Evolutionary conservation across 2,113 vertebrate genomes (phyloP).

Genomic region (Patagioenas fasciata): DNA sequence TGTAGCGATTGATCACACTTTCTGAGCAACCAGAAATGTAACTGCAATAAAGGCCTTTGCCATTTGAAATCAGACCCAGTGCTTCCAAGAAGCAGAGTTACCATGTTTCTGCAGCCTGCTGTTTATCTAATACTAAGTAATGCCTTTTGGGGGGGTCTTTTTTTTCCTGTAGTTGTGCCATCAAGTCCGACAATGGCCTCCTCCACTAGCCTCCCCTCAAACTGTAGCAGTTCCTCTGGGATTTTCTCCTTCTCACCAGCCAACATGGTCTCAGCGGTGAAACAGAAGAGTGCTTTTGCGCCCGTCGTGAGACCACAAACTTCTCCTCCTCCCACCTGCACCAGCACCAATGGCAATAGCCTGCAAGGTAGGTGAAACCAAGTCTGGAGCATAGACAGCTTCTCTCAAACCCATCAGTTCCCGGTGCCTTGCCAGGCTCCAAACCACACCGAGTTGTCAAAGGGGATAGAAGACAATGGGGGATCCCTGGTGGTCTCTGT

Average conservation of each 20-base stretch:
- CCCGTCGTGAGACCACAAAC: slow-evolving; percentile 95
- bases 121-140: background rate
- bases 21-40: background rate
- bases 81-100: background rate
- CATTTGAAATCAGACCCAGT: background rate
- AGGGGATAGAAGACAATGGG: background rate
- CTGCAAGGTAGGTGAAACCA: slow-evolving; percentile 88
- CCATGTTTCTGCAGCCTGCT: background rate
- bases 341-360: slow-evolving; percentile 94
- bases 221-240: slow-evolving; percentile 96
- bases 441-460: background rate
- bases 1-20: background rate
- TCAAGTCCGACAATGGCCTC: slow-evolving; percentile 96
- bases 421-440: background rate
- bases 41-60: background rate
- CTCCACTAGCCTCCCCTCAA: slow-evolving; percentile 95
- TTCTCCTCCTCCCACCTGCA: slow-evolving; percentile 95
- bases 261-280: slow-evolving; percentile 98
- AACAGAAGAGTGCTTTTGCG: slow-evolving; percentile 98
- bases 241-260: slow-evolving; percentile 99
- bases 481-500: slow-evolving; percentile 6
- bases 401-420: background rate
- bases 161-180: slow-evolving; percentile 85
- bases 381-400: background rate
- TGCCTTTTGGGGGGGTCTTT: slow-evolving; percentile 12